These are phyloP conservation scores for Zaprionus ornatus DNA, from an alignment of 1,140 invertebrate species.

Conservation along the genomic window DNA sequence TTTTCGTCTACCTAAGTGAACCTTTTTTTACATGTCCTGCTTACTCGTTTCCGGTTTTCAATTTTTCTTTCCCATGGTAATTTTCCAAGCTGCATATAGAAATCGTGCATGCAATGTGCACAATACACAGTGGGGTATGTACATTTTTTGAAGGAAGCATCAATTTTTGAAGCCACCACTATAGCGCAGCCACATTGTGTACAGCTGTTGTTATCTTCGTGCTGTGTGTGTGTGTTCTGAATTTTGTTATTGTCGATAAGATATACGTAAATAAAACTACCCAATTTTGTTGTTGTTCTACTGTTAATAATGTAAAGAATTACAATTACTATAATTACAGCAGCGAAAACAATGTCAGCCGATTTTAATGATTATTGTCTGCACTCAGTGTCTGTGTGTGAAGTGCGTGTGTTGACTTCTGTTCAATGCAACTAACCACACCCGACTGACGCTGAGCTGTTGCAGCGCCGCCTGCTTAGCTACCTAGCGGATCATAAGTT, in stretches of 20 bases:
- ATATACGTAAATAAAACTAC: slow-evolving; percentile 18
- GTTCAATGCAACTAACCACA: not conserved
- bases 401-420: not conserved
- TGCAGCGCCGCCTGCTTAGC: not conserved
- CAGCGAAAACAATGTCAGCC: not conserved
- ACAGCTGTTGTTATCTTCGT: slow-evolving; percentile 23
- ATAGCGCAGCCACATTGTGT: not conserved
- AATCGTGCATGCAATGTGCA: not conserved
- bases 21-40: slow-evolving; percentile 30
- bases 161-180: slow-evolving; percentile 19
- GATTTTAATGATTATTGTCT: not conserved
- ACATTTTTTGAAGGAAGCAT: not conserved
- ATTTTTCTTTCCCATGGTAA: not conserved
- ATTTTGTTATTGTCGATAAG: slow-evolving; percentile 19
- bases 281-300: slow-evolving; percentile 15
- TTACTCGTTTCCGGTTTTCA: slow-evolving; percentile 22
- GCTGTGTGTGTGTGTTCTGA: slow-evolving; percentile 2
- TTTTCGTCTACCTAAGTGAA: slow-evolving; percentile 24
- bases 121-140: not conserved
- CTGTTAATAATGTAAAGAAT: slow-evolving; percentile 4
- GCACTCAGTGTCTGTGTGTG: not conserved
- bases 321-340: slow-evolving; percentile 36
- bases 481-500: slow-evolving; percentile 22
- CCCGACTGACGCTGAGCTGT: not conserved
- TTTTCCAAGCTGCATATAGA: not conserved